Conservation (phyloP, 2,888 invertebrate genomes). For the Drosophila neutralis region DNA sequence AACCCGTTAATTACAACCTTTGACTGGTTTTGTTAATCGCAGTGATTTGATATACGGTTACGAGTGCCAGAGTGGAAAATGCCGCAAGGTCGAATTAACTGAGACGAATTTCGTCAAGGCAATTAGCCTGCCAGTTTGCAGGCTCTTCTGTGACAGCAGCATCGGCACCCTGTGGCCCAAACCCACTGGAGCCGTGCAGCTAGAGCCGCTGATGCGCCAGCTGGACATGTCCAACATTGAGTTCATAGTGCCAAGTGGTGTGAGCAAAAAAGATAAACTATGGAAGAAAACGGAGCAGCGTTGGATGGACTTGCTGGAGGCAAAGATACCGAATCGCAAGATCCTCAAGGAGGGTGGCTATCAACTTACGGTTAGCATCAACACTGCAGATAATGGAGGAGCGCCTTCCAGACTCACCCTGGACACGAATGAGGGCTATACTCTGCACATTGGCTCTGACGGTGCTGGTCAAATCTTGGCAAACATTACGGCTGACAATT, state of each 20-base stretch:
- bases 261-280: slow-evolving; percentile 65
- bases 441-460: slow-evolving; percentile 57
- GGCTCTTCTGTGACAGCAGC: slow-evolving; percentile 85
- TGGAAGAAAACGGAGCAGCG: slow-evolving; percentile 84
- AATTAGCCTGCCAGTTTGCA: slow-evolving; percentile 85
- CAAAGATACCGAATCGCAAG: slow-evolving; percentile 77
- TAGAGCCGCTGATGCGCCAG: slow-evolving; percentile 84
- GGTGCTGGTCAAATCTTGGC: slow-evolving; percentile 85
- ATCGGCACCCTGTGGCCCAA: slow-evolving; percentile 85
- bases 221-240: slow-evolving; percentile 84
- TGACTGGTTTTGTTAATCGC: neutral
- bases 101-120: slow-evolving; percentile 81
- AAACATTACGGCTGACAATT: slow-evolving; percentile 86
- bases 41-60: slow-evolving; percentile 82
- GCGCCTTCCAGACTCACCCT: slow-evolving; percentile 83
- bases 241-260: slow-evolving; percentile 73
- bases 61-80: slow-evolving; percentile 78
- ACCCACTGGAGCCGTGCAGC: slow-evolving; percentile 85
- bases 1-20: neutral
- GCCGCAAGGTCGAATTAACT: slow-evolving; percentile 81
- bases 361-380: slow-evolving; percentile 83
- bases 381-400: slow-evolving; percentile 67
- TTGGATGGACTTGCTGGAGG: slow-evolving; percentile 80
- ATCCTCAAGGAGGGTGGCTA: slow-evolving; percentile 84
- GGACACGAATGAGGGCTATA: slow-evolving; percentile 87